Conservation (phyloP, 2,888 invertebrate species). For the Eucriotettix oculatus region DNA sequence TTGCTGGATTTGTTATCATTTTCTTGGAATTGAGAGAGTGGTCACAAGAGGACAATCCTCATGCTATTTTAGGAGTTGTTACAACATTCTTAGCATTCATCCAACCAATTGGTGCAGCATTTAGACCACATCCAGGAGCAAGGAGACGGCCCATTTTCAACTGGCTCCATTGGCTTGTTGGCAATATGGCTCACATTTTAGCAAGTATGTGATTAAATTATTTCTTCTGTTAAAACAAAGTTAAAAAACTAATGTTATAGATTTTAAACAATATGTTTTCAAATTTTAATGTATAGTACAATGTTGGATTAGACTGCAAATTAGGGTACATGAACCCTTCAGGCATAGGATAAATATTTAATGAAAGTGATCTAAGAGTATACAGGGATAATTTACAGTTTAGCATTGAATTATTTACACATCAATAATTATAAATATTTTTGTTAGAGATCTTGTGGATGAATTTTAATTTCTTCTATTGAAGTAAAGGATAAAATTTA, state of each 20-base stretch:
- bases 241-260: background rate
- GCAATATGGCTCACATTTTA: conserved; percentile 73
- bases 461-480: too few species aligned
- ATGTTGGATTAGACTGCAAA: background rate
- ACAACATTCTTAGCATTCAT: conserved; percentile 66
- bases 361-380: too few species aligned
- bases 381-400: too few species aligned
- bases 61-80: conserved; percentile 65
- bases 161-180: conserved; percentile 80
- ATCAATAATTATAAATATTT: too few species aligned
- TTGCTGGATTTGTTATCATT: conserved; percentile 63
- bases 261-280: too few species aligned
- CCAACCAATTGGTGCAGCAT: conserved; percentile 74
- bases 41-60: conserved; percentile 56
- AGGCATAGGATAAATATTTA: too few species aligned
- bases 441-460: too few species aligned
- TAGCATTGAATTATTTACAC: too few species aligned
- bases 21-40: conserved; percentile 64
- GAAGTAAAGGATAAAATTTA: too few species aligned
- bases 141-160: conserved; percentile 68
- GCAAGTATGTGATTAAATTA: conserved; percentile 48
- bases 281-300: too few species aligned
- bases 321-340: too few species aligned
- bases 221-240: too few species aligned
- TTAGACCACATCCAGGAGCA: conserved; percentile 73